Base-by-base conservation (phyloP, 2,888 invertebrate genomes). In the Patella pellucida region DNA sequence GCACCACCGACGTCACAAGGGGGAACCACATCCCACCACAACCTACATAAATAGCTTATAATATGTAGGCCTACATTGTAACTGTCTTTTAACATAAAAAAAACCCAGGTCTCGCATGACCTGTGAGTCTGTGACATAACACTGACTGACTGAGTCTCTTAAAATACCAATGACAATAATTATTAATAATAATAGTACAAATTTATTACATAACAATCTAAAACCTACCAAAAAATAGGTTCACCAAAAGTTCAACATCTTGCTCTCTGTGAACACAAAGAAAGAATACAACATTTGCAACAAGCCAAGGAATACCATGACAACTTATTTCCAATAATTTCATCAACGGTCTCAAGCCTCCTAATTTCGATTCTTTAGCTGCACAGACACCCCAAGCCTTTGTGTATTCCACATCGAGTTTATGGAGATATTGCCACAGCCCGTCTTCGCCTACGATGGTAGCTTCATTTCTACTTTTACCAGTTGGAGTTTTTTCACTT, bases 241-340 rank as follows among this genome's bases (percentile, higher is more conserved):
- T 97, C 4, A 96, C 94, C 93, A 96, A 95, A 91, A 96, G 93
- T 91, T 95, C 95, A 87, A 95, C 94, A 51, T 95, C 91, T 12
- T 93, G 92, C 81, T 93, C 93, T 83, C 93, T 94, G 87, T 94
- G 94, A 50, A 95, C 92, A 67, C 96, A 90, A 94, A 95, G 95
- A 80, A 96, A 94, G 80, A 95, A 94, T 5, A 94, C 94, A 41
- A 96, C 90, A 94, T 95, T 95, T 41, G 94, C 93, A 9, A 93
- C 93, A 72, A 97, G 91, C 97, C 97, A 97, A 5, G 95, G 94
- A 71, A 97, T 93, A 12, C 97, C 97, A 92, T 97, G 96, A 87
- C 97, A 97, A 9, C 96, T 95, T 82, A 95, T 93, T 91, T 94
- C 93, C n/a, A 93, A 85, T 14, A 90, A 75, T 86, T 92, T 92